These are phyloP conservation scores for Herpetotheres cachinnans DNA, from an alignment of 2,113 vertebrate genomes.

Conservation along the genomic window DNA sequence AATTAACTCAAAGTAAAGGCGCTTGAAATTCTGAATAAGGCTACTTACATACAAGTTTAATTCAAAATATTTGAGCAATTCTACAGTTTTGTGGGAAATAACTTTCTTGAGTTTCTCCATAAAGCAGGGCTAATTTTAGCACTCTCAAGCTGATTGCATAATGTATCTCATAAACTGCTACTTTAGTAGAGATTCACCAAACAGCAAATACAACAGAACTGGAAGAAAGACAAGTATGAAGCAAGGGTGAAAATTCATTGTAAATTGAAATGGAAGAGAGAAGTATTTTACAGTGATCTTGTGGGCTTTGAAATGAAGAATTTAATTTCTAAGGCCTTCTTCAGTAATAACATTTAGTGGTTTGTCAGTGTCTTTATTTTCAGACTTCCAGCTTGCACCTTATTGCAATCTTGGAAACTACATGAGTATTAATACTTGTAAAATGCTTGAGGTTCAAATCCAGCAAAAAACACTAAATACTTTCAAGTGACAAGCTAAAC, in stretches of 20 bases:
- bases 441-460: not conserved
- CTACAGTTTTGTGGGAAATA: not conserved
- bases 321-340: not conserved
- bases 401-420: not conserved
- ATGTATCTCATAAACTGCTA: rapidly evolving
- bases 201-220: not conserved
- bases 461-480: not conserved
- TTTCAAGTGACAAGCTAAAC: not conserved
- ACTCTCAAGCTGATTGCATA: not conserved
- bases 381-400: not conserved
- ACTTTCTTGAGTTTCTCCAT: not conserved
- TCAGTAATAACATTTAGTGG: not conserved
- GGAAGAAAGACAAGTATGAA: not conserved
- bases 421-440: not conserved
- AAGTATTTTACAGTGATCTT: not conserved
- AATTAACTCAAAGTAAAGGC: not conserved
- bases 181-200: not conserved
- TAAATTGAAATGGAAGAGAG: not conserved
- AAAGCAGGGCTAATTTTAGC: not conserved
- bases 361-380: not conserved
- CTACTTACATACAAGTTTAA: not conserved
- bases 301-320: not conserved
- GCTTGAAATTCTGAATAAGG: not conserved
- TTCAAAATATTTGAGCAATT: not conserved
- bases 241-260: not conserved